These are phyloP conservation scores for Cephus pygmeus DNA, from an alignment of 2,888 invertebrate species.

Conservation along the genomic window DNA sequence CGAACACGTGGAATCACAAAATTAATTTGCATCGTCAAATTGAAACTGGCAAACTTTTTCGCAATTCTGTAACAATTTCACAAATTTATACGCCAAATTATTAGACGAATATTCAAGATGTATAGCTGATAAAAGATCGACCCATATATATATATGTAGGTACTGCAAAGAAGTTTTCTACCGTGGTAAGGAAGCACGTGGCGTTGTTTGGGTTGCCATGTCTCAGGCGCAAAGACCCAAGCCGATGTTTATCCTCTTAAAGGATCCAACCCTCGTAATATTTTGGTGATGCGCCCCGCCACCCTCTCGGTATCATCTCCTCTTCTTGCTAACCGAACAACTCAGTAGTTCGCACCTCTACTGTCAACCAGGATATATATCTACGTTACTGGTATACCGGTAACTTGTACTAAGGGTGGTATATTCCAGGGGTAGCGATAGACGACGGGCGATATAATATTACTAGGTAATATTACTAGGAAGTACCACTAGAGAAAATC, in stretches of 20 bases:
- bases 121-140: no score
- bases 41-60: no score
- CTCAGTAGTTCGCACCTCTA: background rate
- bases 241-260: constrained; percentile 19
- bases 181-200: constrained; percentile 14
- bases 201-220: constrained; percentile 21
- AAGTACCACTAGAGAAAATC: background rate
- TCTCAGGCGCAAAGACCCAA: constrained; percentile 15
- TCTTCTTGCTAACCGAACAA: background rate
- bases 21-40: background rate
- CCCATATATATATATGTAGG: background rate
- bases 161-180: background rate
- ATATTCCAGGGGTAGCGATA: background rate
- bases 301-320: constrained; percentile 15
- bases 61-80: no score
- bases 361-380: background rate
- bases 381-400: background rate
- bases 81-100: background rate
- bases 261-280: constrained; percentile 11
- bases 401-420: background rate
- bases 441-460: no score
- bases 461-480: no score
- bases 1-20: background rate
- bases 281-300: constrained; percentile 16
- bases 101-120: background rate